Percentiles rank a stretch among this genome's conserved stretches.
Conservation (phyloP, 1,140 invertebrate species). For the Proales similis region DNA sequence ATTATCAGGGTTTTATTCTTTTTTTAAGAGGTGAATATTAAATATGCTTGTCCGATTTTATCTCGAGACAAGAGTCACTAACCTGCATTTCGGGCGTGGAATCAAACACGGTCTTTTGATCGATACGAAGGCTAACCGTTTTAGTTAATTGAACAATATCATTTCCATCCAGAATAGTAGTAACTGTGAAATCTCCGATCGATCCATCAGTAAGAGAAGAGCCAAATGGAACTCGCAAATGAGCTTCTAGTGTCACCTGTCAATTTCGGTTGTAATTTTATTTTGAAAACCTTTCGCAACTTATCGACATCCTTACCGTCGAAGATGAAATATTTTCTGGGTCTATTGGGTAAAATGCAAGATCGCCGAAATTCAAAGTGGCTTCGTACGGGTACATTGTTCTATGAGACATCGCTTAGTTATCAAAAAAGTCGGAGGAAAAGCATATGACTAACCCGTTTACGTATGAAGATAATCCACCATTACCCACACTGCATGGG, state of each 20-base stretch:
- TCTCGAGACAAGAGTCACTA: no score
- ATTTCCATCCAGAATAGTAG: neutral
- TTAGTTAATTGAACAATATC: neutral
- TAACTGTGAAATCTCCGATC: neutral
- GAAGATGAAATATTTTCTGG: conserved; percentile 1
- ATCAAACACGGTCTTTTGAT: no score
- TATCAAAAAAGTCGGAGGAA: neutral
- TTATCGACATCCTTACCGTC: conserved; percentile 2
- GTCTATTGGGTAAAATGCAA: neutral
- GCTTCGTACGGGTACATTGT: neutral
- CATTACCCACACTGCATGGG: conserved; percentile 21
- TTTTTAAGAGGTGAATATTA: no score
- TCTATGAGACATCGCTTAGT: neutral
- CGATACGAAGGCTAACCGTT: no score
- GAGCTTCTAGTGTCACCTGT: conserved; percentile 13
- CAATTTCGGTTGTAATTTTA: no score
- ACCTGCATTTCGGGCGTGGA: no score
- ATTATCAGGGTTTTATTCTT: no score
- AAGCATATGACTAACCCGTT: neutral
- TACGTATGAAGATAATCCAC: neutral
- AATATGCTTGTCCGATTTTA: no score
- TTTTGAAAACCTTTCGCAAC: no score
- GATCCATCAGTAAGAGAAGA: no score
- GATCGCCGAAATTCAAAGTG: conserved; percentile 2
- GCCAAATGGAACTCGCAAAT: conserved; percentile 11